A percentile compares a stretch with the other conserved stretches of the same genome.
Evolutionary conservation across 2,113 vertebrate genomes (phyloP).

Genomic region (Apistogramma diplotaenia): DNA sequence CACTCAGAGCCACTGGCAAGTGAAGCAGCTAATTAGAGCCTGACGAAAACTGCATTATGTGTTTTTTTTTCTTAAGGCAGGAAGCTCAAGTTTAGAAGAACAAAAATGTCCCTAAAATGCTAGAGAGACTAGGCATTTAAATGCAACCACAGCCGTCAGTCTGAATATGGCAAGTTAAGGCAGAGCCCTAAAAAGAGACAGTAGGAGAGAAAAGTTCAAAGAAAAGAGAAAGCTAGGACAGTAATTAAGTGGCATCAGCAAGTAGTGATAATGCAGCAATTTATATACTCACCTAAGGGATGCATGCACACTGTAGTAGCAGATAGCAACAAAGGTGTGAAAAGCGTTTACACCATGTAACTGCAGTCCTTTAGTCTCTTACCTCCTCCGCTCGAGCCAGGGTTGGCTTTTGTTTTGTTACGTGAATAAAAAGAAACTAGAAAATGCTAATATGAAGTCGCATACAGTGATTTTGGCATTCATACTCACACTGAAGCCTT

Average conservation of each 20-base stretch:
- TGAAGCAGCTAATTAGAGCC: background rate
- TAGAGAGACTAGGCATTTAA: background rate
- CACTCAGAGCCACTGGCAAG: background rate
- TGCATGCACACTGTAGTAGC: fast-evolving
- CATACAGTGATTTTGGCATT: background rate
- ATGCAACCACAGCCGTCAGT: background rate
- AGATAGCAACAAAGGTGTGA: background rate
- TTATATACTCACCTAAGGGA: background rate
- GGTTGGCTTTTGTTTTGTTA: too few relatives aligned
- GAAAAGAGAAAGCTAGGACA: background rate
- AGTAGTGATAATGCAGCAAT: background rate
- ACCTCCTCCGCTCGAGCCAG: too few relatives aligned
- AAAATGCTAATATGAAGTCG: background rate
- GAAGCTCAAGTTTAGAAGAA: background rate
- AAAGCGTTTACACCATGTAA: background rate
- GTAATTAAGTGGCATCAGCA: background rate
- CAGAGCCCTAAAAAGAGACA: background rate
- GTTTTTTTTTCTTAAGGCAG: background rate
- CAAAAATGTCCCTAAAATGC: background rate
- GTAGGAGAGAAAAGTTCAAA: background rate
- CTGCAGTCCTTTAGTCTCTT: too few relatives aligned
- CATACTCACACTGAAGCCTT: background rate
- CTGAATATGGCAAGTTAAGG: background rate
- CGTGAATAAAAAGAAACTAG: background rate
- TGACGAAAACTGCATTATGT: background rate